Evolutionary conservation across 2,113 vertebrate species (phyloP).

Genomic region (Malurus melanocephalus): DNA sequence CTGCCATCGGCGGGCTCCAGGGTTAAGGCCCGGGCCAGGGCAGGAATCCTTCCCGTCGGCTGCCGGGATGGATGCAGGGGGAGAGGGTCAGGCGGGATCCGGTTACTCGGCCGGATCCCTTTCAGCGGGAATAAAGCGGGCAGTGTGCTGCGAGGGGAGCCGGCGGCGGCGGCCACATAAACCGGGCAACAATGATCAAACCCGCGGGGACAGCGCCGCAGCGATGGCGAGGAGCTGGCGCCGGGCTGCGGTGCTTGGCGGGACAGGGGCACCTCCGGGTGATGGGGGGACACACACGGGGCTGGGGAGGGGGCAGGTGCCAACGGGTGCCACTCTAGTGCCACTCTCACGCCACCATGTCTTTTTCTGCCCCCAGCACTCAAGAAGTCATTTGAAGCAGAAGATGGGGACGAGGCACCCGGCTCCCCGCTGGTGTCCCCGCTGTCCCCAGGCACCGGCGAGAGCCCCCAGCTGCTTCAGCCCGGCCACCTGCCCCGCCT

Average conservation of each 20-base stretch:
- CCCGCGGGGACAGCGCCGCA: neutral
- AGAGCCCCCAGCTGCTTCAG: slow-evolving; percentile 28
- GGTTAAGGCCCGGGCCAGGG: neutral
- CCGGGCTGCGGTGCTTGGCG: neutral
- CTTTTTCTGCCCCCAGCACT: slow-evolving; percentile 72
- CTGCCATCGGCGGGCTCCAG: neutral
- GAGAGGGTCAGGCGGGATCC: neutral
- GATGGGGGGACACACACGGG: neutral
- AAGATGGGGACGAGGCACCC: slow-evolving; percentile 72
- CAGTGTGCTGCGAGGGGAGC: slow-evolving; percentile 1
- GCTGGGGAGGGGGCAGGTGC: neutral
- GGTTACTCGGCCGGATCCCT: slow-evolving; percentile 23
- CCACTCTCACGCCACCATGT: neutral
- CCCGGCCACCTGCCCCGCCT: slow-evolving; percentile 44
- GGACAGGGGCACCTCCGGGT: neutral
- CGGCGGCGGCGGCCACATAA: neutral
- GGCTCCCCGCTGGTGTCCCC: slow-evolving; percentile 59
- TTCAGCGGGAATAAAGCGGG: slow-evolving; percentile 48
- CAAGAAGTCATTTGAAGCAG: slow-evolving; percentile 84
- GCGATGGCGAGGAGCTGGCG: neutral
- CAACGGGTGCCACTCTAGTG: neutral
- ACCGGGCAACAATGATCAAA: neutral
- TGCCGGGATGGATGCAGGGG: neutral
- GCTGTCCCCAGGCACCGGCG: slow-evolving; percentile 43
- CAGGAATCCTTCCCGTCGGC: neutral